Evolutionary conservation across 1,140 invertebrate species (phyloP), one percentile per base, ranked within the genome.

Genomic region (Platorchestia sp.): DNA sequence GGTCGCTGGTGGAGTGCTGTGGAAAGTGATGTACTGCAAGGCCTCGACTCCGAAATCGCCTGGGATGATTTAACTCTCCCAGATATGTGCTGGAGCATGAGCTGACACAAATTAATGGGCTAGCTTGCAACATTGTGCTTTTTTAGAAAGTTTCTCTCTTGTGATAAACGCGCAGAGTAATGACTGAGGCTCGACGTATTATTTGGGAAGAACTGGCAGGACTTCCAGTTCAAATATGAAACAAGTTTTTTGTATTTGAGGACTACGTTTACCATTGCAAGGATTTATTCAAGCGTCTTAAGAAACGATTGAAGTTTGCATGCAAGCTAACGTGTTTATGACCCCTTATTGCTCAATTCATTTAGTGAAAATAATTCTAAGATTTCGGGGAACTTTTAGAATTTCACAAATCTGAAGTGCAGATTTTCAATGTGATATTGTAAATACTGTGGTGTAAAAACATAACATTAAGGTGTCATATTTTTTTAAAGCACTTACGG

Each of bases 51-150:
- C 36, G 91, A 93, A 93, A 93, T 93, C 1, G 91, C 91, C 19
- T 93, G 91, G 91, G 91, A 93, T 93, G 91, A 93, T 93, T 93
- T 93, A 93, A 93, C 91, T 40, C 91, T 93, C 19, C 91, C 91
- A 47, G 91, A 93, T 93, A 93, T 93, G 45, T 93, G 91, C 40
- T 93, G 91, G 91, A 44, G 91, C 40, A 93, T 93, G 91, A 93
- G 91, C 91, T 93, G 91, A 93, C 91, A 40, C 43, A 93, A 93
- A 93, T 45, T 93, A 45, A 93, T 93, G 10, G 91, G 36, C 91
- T 93, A 93, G 45, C 43, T 93, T 42, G 87, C 43, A 89, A 16
- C n/a, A 27, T 89, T 89, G 42, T 43, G 22, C 41, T 89, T 89
- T 44, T 89, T 89, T 89, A 16, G n/a, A 89, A 0, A 44, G 41